These are phyloP conservation scores for Paraescarpia echinospica DNA, from an alignment of 1,140 invertebrate genomes.

Conservation along the genomic window DNA sequence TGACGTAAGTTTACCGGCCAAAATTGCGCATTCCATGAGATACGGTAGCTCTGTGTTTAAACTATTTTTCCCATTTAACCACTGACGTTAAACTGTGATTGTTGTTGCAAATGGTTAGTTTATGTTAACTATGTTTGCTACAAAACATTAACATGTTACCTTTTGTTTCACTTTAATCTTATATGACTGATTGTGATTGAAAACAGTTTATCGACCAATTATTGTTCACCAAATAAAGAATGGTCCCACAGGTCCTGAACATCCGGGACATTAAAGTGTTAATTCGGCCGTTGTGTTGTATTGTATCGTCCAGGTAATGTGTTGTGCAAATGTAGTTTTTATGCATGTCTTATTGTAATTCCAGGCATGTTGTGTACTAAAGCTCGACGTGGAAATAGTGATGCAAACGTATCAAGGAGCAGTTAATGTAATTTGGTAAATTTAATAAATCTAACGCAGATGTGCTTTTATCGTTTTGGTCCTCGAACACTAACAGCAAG, in stretches of 20 bases:
- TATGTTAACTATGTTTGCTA: too few relatives aligned
- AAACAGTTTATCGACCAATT: neutral
- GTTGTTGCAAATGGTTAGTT: too few relatives aligned
- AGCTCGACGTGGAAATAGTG: neutral
- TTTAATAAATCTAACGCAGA: neutral
- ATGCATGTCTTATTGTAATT: neutral
- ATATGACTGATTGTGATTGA: neutral
- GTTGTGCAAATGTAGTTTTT: neutral
- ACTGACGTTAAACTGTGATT: too few relatives aligned
- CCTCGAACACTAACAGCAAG: neutral
- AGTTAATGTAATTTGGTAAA: neutral
- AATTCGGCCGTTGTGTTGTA: neutral
- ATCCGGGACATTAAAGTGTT: neutral
- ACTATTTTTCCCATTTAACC: too few relatives aligned
- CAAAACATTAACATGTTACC: too few relatives aligned
- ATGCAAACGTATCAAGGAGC: neutral
- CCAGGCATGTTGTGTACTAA: neutral
- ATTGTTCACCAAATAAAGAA: neutral
- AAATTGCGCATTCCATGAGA: too few relatives aligned
- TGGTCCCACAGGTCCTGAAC: neutral
- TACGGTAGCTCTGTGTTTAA: too few relatives aligned
- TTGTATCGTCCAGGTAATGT: neutral
- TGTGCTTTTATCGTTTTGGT: neutral
- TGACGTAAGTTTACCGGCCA: too few relatives aligned
- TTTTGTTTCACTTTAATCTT: too few relatives aligned